Base-by-base conservation (phyloP, 2,888 invertebrate species). In the Dascillus cervinus region DNA sequence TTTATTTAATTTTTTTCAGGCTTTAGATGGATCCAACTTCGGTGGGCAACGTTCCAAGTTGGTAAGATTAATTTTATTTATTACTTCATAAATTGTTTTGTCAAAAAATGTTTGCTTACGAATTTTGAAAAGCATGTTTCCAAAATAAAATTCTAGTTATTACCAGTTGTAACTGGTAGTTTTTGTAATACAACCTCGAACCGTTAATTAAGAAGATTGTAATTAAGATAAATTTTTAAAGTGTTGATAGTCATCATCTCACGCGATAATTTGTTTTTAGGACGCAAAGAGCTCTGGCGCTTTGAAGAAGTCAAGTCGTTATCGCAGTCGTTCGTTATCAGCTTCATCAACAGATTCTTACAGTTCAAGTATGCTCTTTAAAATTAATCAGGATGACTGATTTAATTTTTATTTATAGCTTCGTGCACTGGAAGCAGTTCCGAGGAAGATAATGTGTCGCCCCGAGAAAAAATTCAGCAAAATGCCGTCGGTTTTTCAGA, bases 301-400 rank as follows among this genome's bases (percentile, higher is more conserved):
- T 5, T 63, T 88, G 60, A 88, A 90, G 70, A 88, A 89, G 62
- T 81, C 88, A 9, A 87, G 83, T 48, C 74, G 91, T 29, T 89
- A 92, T 60, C 72, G 91, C 31, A 91, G 90, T 59, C 77, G 94
- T 40, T 92, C 92, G 0, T 70, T 92, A 12, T 94, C 94, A 6
- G 92, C 91, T 3, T 92, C 92, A 4, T 94, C 94, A 19, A 90
- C 90, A 30, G 94, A 94, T 65, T 92, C 92, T 11, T 94, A 91
- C 68, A 92, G 91, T 65, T 92, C 92, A 47, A 81, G 85, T 85
- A 72, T 29, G 13, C 13, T 26, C 8, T 8, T 6, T 10, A 26
- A 9, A 10, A 13, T 20, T 11, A 8, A 27, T 4, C 5, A 28
- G 14, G 23, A 21, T 26, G 20, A 17, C 27, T 9, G 12, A 8